A percentile compares a stretch with the other conserved stretches of the same genome.
phyloP scores from a whole-genome alignment of 2,888 invertebrate species.

The Tetranychus piercei region DNA sequence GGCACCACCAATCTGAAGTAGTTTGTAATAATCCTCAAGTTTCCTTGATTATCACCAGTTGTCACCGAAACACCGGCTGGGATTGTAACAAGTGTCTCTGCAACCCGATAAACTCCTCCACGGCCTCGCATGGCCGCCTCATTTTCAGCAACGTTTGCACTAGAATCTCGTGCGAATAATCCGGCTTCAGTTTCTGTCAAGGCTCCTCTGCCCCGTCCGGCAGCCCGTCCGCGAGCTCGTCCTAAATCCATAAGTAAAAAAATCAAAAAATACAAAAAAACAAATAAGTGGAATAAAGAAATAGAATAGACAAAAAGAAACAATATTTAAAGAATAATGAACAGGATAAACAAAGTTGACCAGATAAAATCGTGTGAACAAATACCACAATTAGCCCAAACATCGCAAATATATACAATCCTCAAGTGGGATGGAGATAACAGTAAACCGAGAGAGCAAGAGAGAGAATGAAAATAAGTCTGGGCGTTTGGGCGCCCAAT shows the following conservation, averaged over 20 bases:
- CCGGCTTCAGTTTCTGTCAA: not conserved
- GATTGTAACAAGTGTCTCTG: slow-evolving; percentile 5
- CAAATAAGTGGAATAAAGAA: not conserved
- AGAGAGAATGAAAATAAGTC: too few species aligned
- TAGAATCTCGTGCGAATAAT: not conserved
- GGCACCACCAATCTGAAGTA: slow-evolving; percentile 30
- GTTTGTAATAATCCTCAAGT: slow-evolving; percentile 28
- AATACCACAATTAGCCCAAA: not conserved
- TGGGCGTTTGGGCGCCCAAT: too few species aligned
- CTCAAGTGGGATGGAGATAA: too few species aligned
- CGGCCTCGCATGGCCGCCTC: slow-evolving; percentile 15
- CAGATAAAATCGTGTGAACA: not conserved
- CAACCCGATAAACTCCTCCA: slow-evolving; percentile 14
- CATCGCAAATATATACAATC: not conserved
- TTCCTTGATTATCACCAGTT: slow-evolving; percentile 15
- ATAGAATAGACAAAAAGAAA: not conserved
- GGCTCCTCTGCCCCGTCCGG: not conserved
- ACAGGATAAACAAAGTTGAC: not conserved
- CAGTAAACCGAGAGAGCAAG: too few species aligned
- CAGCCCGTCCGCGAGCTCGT: not conserved
- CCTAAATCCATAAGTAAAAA: not conserved
- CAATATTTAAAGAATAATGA: not conserved
- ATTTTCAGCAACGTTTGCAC: slow-evolving; percentile 4
- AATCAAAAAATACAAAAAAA: not conserved
- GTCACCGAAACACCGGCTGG: not conserved